A percentile compares a stretch with the other conserved stretches of the same genome.
Evolutionary conservation across 2,113 vertebrate genomes (phyloP).

Genomic region (Ptilorrhoa leucosticta): DNA sequence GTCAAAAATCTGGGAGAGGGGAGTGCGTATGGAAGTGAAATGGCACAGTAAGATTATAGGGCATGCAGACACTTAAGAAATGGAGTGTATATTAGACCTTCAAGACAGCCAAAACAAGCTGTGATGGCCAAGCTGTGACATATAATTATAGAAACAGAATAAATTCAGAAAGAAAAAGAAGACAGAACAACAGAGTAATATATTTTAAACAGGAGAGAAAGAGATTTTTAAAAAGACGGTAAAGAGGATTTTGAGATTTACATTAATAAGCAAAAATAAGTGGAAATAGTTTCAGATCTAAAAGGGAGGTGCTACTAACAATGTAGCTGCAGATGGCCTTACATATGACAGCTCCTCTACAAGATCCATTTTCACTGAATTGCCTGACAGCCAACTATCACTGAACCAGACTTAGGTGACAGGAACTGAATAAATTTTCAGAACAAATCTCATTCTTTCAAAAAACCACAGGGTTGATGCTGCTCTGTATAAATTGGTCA

Average conservation of each 20-base stretch:
- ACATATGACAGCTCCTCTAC: not conserved
- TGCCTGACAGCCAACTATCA: conserved; percentile 31
- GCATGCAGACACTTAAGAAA: not conserved
- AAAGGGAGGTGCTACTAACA: not conserved
- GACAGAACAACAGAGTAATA: not conserved
- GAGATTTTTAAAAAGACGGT: not conserved
- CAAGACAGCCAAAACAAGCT: not conserved
- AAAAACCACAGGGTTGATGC: not conserved
- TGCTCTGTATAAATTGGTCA: not conserved
- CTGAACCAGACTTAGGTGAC: conserved; percentile 15
- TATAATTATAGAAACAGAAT: not conserved
- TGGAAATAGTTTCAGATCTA: not conserved
- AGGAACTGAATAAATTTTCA: conserved; percentile 7
- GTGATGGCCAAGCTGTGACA: not conserved
- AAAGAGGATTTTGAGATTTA: not conserved
- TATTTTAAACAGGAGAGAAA: not conserved
- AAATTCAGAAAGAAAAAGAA: not conserved
- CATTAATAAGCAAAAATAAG: not conserved
- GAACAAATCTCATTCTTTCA: not conserved
- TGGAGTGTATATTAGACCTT: not conserved
- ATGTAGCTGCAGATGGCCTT: not conserved
- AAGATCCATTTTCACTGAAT: not conserved
- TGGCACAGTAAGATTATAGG: not conserved
- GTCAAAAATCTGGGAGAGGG: not conserved
- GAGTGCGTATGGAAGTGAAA: not conserved